Conservation (phyloP, 2,113 vertebrate species). For the Pelmatolapia mariae region DNA sequence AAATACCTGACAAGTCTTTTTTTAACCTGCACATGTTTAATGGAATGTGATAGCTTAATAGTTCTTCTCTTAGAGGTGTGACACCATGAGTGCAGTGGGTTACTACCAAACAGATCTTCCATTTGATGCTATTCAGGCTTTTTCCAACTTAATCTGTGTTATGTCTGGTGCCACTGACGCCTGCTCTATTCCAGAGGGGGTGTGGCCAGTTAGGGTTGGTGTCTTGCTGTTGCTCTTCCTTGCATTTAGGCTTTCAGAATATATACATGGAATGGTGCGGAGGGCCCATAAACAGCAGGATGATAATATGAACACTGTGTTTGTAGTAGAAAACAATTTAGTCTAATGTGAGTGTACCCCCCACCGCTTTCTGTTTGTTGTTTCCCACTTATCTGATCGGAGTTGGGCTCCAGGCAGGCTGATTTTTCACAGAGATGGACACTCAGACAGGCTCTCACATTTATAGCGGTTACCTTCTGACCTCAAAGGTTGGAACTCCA, state of each 20-base stretch:
- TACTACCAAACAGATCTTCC: not conserved
- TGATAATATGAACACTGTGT: not conserved
- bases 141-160: not conserved
- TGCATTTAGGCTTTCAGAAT: not conserved
- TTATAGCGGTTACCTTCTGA: slow-evolving; percentile 8
- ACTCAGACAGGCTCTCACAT: not conserved
- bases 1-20: not conserved
- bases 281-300: not conserved
- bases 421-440: not conserved
- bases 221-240: not conserved
- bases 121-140: not conserved
- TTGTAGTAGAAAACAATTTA: not conserved
- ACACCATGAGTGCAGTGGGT: not conserved
- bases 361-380: not conserved
- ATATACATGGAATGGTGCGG: not conserved
- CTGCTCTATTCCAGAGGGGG: not conserved
- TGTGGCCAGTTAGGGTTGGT: not conserved
- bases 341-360: not conserved
- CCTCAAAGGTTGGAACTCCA: not conserved
- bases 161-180: not conserved
- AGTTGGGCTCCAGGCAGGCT: not conserved
- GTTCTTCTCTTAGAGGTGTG: not conserved
- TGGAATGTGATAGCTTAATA: not conserved
- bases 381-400: not conserved
- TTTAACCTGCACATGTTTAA: not conserved